A percentile compares a stretch with the other conserved stretches of the same genome.
phyloP scores from a whole-genome alignment of 2,888 invertebrate genomes.

The Chaetogeoica ovagalla region DNA sequence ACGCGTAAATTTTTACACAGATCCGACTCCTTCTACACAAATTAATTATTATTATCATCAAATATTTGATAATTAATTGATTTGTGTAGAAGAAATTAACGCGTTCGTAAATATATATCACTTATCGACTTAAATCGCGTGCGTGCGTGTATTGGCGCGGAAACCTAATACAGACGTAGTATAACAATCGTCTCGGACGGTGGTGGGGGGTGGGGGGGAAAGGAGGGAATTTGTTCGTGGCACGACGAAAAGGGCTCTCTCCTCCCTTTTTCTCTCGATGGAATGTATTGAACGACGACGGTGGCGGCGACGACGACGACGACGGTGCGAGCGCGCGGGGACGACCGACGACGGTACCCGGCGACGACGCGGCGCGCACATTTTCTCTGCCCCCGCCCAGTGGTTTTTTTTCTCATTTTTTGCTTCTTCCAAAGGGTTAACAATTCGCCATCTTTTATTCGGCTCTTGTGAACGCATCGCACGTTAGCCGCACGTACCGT shows the following conservation, averaged over 20 bases:
- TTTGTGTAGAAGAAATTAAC: too few relatives aligned
- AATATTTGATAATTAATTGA: too few relatives aligned
- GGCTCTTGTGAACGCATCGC: neutral
- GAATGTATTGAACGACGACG: conserved; percentile 4
- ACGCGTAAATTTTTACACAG: too few relatives aligned
- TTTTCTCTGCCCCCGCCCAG: too few relatives aligned
- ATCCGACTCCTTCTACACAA: too few relatives aligned
- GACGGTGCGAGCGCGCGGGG: neutral
- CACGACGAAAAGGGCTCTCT: neutral
- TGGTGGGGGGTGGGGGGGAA: too few relatives aligned
- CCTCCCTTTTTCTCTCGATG: neutral
- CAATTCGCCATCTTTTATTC: neutral
- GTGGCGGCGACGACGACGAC: neutral
- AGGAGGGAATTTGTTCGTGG: too few relatives aligned
- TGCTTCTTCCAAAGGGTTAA: neutral
- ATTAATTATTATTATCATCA: too few relatives aligned
- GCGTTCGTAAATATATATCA: too few relatives aligned
- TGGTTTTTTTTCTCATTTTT: neutral
- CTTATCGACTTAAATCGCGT: too few relatives aligned
- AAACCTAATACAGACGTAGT: too few relatives aligned
- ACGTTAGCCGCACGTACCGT: neutral
- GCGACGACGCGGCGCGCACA: neutral
- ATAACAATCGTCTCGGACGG: neutral
- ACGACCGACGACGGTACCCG: neutral
- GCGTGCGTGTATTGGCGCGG: too few relatives aligned